Evolutionary conservation across 2,797 vertebrate genomes (phyloP), one percentile per base, ranked within the genome.

Genomic region (Ibycter americanus): DNA sequence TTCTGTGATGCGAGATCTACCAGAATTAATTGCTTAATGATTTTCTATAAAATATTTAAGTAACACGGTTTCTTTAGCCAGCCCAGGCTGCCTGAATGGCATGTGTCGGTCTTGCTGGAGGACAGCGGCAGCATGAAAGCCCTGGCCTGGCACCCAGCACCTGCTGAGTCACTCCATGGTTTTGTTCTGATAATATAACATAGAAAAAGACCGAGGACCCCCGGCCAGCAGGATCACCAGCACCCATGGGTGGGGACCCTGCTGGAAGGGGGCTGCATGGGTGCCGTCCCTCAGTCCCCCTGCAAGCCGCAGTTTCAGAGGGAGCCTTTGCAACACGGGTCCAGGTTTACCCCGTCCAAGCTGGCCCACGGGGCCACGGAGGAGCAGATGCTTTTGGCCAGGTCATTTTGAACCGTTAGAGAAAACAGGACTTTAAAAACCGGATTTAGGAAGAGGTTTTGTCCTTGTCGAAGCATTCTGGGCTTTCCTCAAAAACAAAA

Each of bases 401-500:
- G 63, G 51, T 82, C 55, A 27, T 55, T 83, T 29, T 5, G 29
- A 81, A 73, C 63, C 8, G 36, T 63, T 26, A 5, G 44, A 44
- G 66, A 73, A 91, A 80, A 32, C 4, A 29, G 21, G 32, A 67
- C 61, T 62, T 59, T 40, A 10, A 71, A 67, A 82, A 42, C 2
- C 1, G 6, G 55, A 46, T 79, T 79, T 44, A 51, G 51, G 87
- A 92, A 78, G 83, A 89, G 83, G 67, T 63, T 92, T 89, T 89
- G 90, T 87, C 93, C 92, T 79, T 84, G 74, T 36, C 1, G 1
- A 79, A 82, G 90, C 20, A 0, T 76, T 91, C 72, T 4, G 67
- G 86, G 92, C 90, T 96, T 96, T 94, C 93, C 95, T 96, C 78
- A 90, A 58, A 83, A 92, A 90, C 90, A 94, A 88, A 91, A 93